Conservation (phyloP, 1,140 invertebrate genomes). For the Atta colombica region DNA sequence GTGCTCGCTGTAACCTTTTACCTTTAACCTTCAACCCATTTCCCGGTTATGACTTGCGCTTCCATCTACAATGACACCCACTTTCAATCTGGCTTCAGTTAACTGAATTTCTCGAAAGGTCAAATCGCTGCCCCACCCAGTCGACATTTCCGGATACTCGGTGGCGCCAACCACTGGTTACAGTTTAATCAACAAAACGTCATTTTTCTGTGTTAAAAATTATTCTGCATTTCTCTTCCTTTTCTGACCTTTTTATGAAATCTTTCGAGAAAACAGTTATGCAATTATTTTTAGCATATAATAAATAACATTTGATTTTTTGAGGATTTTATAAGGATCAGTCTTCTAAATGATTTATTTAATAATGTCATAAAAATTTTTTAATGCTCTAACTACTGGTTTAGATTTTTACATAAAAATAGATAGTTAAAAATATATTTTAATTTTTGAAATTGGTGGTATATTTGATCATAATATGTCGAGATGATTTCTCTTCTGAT, state of each 20-base stretch:
- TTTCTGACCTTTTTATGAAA: neutral
- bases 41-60: constrained; percentile 54
- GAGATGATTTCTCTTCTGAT: neutral
- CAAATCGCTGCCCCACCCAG: constrained; percentile 23
- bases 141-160: constrained; percentile 26
- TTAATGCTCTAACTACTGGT: too few species aligned
- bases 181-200: constrained; percentile 18
- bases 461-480: neutral
- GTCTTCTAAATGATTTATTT: neutral
- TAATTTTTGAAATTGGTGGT: neutral
- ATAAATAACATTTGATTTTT: neutral
- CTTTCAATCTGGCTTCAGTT: constrained; percentile 34
- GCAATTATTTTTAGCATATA: neutral
- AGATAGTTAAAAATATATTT: neutral
- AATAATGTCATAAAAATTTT: neutral
- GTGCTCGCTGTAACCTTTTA: constrained; percentile 55
- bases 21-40: constrained; percentile 66
- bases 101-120: constrained; percentile 61
- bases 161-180: neutral
- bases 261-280: neutral
- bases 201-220: neutral
- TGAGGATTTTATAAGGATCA: neutral
- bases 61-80: constrained; percentile 56
- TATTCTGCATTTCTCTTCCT: neutral
- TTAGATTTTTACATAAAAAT: neutral